These are phyloP conservation scores for Heteractis magnifica DNA, from an alignment of 92 coral and sea anemone species.

Conservation along the genomic window DNA sequence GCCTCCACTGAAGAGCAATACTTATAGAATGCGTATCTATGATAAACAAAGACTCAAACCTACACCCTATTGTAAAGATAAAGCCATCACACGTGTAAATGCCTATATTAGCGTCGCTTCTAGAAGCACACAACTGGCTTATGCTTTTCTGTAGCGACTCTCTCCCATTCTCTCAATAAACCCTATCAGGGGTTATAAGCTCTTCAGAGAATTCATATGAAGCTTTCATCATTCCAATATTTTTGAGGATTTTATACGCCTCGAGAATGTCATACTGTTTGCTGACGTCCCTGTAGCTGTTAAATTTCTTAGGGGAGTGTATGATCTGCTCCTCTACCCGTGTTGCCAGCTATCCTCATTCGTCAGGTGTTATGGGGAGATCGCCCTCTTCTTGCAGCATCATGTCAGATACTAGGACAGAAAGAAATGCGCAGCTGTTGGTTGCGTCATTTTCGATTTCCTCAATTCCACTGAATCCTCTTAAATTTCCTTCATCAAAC, in stretches of 20 bases:
- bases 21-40: slow-evolving; percentile 8
- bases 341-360: slow-evolving; percentile 38
- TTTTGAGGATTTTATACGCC: neutral
- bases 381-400: slow-evolving; percentile 28
- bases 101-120: neutral
- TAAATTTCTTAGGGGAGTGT: slow-evolving; percentile 33
- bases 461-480: neutral
- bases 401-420: slow-evolving; percentile 41
- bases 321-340: slow-evolving; percentile 44
- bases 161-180: neutral
- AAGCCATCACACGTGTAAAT: neutral
- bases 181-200: neutral
- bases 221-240: neutral
- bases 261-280: neutral
- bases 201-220: neutral
- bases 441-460: slow-evolving; percentile 49
- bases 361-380: slow-evolving; percentile 19
- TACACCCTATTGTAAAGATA: neutral
- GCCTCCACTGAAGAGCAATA: neutral
- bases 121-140: neutral
- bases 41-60: neutral
- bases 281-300: slow-evolving; percentile 21
- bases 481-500: slow-evolving; percentile 4
- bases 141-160: neutral
- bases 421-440: slow-evolving; percentile 59